Percentiles rank a stretch among this genome's conserved stretches.
phyloP scores from a whole-genome alignment of 1,140 invertebrate species.

The Drosophila ogumai region DNA sequence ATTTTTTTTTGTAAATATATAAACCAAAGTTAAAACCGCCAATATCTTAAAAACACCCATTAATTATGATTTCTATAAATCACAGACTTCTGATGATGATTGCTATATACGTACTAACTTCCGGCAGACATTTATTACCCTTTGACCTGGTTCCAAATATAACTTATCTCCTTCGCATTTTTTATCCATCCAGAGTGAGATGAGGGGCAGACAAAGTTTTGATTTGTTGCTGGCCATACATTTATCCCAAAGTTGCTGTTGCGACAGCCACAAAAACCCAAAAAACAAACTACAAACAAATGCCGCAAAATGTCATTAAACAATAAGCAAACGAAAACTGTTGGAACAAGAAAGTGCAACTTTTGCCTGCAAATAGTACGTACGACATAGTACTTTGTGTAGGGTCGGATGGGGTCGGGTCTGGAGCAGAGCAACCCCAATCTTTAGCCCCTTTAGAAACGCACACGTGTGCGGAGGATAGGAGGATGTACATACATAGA shows the following conservation, averaged over 20 bases:
- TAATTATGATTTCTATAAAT: neutral
- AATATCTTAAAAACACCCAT: neutral
- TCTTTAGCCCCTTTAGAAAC: neutral
- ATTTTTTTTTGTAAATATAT: neutral
- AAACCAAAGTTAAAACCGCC: neutral
- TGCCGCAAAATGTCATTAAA: conserved; percentile 68
- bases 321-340: conserved; percentile 58
- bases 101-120: neutral
- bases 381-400: neutral
- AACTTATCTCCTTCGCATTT: conserved; percentile 5
- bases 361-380: conserved; percentile 19
- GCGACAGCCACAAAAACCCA: conserved; percentile 10
- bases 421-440: neutral
- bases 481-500: conserved; percentile 5
- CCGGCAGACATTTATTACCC: conserved; percentile 2
- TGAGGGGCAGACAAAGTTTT: conserved; percentile 28
- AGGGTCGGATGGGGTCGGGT: neutral
- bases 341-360: conserved; percentile 48
- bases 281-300: conserved; percentile 9
- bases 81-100: neutral
- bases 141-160: conserved; percentile 12
- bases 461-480: conserved; percentile 5
- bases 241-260: conserved; percentile 35
- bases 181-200: neutral
- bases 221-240: conserved; percentile 36